Evolutionary conservation across 2,113 vertebrate species (phyloP).

Genomic region (Scartelaos histophorus): DNA sequence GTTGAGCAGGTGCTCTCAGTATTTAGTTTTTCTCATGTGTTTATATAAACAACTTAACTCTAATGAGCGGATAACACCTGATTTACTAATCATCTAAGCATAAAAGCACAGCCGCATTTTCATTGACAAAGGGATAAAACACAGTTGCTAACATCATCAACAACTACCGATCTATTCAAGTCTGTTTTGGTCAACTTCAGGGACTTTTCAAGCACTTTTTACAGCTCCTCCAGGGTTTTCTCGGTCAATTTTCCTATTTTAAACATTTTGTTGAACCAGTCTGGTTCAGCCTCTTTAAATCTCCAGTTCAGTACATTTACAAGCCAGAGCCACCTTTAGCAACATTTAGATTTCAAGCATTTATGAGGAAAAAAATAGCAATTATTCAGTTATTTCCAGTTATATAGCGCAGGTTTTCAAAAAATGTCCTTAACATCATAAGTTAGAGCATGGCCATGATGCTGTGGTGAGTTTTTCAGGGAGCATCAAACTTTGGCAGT

Average conservation of each 20-base stretch:
- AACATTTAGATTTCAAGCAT: background rate
- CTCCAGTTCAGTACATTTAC: background rate
- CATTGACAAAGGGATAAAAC: background rate
- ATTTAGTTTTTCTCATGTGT: background rate
- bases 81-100: background rate
- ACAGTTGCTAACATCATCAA: background rate
- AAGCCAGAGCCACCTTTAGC: background rate
- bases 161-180: background rate
- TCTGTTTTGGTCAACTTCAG: background rate
- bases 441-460: background rate
- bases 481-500: constrained; percentile 49
- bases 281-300: background rate
- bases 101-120: background rate
- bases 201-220: background rate
- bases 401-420: background rate
- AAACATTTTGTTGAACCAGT: background rate
- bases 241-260: background rate
- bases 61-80: background rate
- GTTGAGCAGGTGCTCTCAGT: background rate
- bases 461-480: constrained; percentile 11
- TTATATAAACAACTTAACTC: background rate
- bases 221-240: background rate
- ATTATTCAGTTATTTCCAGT: background rate
- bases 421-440: background rate
- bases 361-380: background rate